Evolutionary conservation across 2,797 vertebrate species (phyloP).

Genomic region (Mionectes olivaceus): DNA sequence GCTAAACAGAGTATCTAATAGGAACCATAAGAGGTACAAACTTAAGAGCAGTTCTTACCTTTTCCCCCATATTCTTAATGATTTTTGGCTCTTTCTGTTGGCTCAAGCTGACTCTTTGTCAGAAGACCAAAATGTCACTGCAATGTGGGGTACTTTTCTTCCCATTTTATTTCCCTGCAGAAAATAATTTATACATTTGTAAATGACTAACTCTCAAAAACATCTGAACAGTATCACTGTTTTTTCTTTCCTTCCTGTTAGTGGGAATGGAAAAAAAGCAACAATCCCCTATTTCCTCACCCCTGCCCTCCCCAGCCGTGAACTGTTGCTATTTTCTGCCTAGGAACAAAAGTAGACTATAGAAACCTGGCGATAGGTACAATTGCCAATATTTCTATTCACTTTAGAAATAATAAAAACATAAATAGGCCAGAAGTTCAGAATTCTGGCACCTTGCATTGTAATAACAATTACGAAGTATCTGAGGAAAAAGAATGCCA

Average conservation of each 20-base stretch:
- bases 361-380: not conserved
- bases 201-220: not conserved
- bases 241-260: not conserved
- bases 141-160: not conserved
- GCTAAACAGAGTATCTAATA: not conserved
- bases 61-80: not conserved
- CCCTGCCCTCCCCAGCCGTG: not conserved
- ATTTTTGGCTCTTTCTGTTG: not conserved
- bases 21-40: not conserved
- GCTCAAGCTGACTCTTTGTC: not conserved
- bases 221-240: not conserved
- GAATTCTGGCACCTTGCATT: not conserved
- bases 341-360: not conserved
- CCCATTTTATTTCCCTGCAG: not conserved
- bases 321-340: not conserved
- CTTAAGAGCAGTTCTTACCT: not conserved
- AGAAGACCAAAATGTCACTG: not conserved
- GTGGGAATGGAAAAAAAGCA: not conserved
- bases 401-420: not conserved
- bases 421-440: not conserved
- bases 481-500: not conserved
- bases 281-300: not conserved
- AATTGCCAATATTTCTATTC: not conserved
- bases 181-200: not conserved
- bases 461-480: not conserved